Evolutionary conservation across 92 coral and sea anemone genomes (phyloP).

Genomic region (Porites divaricata): DNA sequence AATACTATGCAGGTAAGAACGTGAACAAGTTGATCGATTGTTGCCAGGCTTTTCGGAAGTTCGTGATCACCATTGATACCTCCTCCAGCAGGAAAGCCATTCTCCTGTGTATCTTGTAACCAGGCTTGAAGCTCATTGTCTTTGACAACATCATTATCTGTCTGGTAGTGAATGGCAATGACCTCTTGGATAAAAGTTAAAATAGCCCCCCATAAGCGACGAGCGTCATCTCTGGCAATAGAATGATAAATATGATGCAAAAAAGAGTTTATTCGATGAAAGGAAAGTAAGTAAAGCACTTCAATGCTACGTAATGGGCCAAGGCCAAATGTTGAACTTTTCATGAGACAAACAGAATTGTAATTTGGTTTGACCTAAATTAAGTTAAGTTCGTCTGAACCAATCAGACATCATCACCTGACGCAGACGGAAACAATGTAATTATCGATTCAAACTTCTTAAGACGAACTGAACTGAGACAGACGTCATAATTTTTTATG

Average conservation of each 20-base stretch:
- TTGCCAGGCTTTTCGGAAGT: conserved; percentile 55
- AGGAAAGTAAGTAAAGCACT: too few species aligned
- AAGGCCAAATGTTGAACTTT: too few species aligned
- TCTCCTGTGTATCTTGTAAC: conserved; percentile 69
- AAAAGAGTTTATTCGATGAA: too few species aligned
- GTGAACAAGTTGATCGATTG: conserved; percentile 75
- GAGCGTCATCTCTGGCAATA: conserved; percentile 58
- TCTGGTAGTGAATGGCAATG: conserved; percentile 8
- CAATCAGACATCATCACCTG: too few species aligned
- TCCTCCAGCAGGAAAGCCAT: conserved; percentile 73
- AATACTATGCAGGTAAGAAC: conserved; percentile 77
- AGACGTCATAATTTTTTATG: too few species aligned
- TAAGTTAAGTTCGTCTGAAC: too few species aligned
- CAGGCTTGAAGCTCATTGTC: conserved; percentile 83
- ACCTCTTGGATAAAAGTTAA: conserved; percentile 16
- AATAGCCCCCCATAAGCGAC: conserved; percentile 71
- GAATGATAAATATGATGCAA: neutral
- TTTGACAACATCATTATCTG: conserved; percentile 56
- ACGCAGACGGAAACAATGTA: too few species aligned
- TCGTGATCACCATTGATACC: conserved; percentile 58
- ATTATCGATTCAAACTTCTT: too few species aligned
- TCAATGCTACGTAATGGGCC: too few species aligned
- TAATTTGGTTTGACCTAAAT: too few species aligned
- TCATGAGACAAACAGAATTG: too few species aligned
- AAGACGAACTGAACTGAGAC: too few species aligned